phyloP scores from a whole-genome alignment of 2,888 invertebrate species.

The Synergus gifuensis region DNA sequence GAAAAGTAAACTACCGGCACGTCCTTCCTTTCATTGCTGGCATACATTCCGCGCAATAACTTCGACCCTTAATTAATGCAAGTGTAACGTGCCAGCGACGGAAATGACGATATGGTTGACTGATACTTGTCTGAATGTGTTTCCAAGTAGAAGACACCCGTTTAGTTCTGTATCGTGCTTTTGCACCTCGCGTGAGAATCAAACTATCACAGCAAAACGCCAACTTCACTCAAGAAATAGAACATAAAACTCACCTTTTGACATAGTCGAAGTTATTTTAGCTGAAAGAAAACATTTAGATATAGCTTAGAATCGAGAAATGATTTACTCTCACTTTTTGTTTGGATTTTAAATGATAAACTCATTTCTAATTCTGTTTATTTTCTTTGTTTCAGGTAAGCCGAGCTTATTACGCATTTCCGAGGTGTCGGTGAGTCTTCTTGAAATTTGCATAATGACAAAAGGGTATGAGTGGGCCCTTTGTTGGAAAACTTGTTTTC shows the following conservation, averaged over 20 bases:
- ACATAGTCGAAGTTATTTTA: no score
- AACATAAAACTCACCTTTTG: not conserved
- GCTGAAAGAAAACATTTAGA: no score
- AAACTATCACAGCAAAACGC: slow-evolving; percentile 20
- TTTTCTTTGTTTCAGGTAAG: not conserved
- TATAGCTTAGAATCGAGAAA: no score
- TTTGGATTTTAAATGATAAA: no score
- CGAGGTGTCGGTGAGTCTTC: not conserved
- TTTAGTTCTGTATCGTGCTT: slow-evolving; percentile 29
- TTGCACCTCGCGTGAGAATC: slow-evolving; percentile 26
- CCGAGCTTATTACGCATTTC: not conserved
- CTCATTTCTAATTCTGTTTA: not conserved
- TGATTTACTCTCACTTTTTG: no score
- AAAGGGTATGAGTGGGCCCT: no score
- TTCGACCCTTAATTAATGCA: slow-evolving; percentile 43
- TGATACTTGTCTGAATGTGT: slow-evolving; percentile 39
- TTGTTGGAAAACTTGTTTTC: not conserved
- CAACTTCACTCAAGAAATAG: not conserved
- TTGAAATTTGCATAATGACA: not conserved
- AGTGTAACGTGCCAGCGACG: slow-evolving; percentile 41
- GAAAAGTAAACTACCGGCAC: slow-evolving; percentile 31
- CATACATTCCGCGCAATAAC: slow-evolving; percentile 43
- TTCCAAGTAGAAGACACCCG: slow-evolving; percentile 17
- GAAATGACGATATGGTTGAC: slow-evolving; percentile 47
- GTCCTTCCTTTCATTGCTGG: slow-evolving; percentile 27